Conservation (phyloP, 1,140 invertebrate genomes). For the Drosophila nannoptera region DNA sequence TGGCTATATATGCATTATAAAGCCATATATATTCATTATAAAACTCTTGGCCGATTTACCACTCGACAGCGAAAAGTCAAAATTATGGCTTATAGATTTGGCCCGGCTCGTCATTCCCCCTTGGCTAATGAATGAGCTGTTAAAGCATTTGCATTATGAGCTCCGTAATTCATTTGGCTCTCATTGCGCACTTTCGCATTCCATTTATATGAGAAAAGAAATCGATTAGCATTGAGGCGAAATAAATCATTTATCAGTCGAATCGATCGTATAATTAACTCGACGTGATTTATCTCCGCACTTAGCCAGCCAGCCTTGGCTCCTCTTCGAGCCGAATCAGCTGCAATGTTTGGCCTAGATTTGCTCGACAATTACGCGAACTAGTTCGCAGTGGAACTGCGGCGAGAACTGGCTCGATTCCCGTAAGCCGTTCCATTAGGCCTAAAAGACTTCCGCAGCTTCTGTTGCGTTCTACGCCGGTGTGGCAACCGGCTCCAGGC, state of each 20-base stretch:
- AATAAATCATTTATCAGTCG: constrained; percentile 38
- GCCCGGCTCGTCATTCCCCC: not conserved
- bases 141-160: constrained; percentile 9
- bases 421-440: constrained; percentile 51
- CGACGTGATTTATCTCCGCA: constrained; percentile 20
- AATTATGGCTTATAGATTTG: not conserved
- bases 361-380: constrained; percentile 15
- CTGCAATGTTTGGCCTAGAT: constrained; percentile 23
- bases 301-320: not conserved
- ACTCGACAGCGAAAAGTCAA: not conserved
- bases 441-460: constrained; percentile 57
- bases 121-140: constrained; percentile 5
- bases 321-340: constrained; percentile 4
- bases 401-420: constrained; percentile 31
- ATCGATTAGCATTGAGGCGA: constrained; percentile 12
- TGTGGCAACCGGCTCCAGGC: constrained; percentile 63
- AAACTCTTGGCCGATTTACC: too few species aligned
- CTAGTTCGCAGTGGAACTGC: constrained; percentile 40
- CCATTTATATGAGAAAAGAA: constrained; percentile 7
- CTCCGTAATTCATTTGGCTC: constrained; percentile 11
- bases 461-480: constrained; percentile 37
- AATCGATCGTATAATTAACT: constrained; percentile 26
- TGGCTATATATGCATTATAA: too few species aligned
- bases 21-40: too few species aligned
- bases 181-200: not conserved